Evolutionary conservation across 2,888 invertebrate species (phyloP), one percentile per base, ranked within the genome.

Genomic region (Eupithecia subfuscata): DNA sequence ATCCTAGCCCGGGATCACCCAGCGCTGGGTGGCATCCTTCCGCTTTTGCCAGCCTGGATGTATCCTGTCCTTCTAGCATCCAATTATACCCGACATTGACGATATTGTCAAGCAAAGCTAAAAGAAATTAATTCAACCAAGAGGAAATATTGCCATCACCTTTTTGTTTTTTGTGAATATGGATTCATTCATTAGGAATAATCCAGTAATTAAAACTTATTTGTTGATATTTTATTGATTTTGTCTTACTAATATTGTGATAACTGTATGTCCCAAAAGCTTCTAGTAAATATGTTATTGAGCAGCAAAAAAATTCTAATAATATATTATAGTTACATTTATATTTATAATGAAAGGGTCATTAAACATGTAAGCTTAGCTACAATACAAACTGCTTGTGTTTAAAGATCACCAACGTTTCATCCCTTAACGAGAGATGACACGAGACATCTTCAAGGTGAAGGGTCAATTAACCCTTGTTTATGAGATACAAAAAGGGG

Each of bases 341-440:
- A n/a, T n/a, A n/a, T n/a, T n/a, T n/a, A n/a, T n/a, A n/a, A n/a
- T n/a, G n/a, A n/a, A n/a, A n/a, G n/a, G n/a, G n/a, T n/a, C n/a
- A n/a, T n/a, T n/a, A n/a, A n/a, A n/a, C n/a, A n/a, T n/a, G n/a
- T n/a, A n/a, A n/a, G n/a, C n/a, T n/a, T n/a, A n/a, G n/a, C n/a
- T n/a, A n/a, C n/a, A n/a, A n/a, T n/a, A n/a, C 30, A 30, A 16
- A 22, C 11, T 22, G 52, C 22, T 56, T 56, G 22, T 56, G n/a
- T 56, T 22, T 8, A n/a, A 22, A 22, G 52, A 56, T n/a, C 11
- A 56, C 52, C 52, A 52, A n/a, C 52, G 22, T 56, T n/a, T 56
- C 52, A 56, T 56, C 52, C 52, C 22, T 56, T 56, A 56, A 56
- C 22, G n/a, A 52, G 52, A n/a, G 52, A 52, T 52, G 52, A n/a